Evolutionary conservation across 2,797 vertebrate genomes (phyloP).

Genomic region (Pelodytes ibericus): DNA sequence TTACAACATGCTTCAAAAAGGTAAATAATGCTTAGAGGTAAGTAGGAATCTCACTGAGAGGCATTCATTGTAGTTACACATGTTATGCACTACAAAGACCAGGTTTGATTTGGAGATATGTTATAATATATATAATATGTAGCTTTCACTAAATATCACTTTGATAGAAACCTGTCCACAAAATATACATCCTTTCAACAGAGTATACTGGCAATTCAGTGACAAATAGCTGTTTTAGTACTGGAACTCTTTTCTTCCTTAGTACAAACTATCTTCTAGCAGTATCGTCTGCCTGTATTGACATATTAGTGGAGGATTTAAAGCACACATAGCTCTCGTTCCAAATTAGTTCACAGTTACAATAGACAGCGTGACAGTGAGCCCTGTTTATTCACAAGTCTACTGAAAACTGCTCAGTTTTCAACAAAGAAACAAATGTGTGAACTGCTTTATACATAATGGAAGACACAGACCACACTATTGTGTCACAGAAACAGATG

Average conservation of each 20-base stretch:
- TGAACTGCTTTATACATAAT: neutral
- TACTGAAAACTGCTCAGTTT: neutral
- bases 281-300: neutral
- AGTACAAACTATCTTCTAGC: neutral
- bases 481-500: slow-evolving; percentile 30
- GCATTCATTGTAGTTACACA: too few species aligned
- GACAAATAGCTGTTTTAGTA: neutral
- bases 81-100: too few species aligned
- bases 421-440: slow-evolving; percentile 31
- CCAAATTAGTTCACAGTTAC: neutral
- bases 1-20: too few species aligned
- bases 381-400: neutral
- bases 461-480: slow-evolving; percentile 3
- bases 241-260: neutral
- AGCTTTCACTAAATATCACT: too few species aligned
- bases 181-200: neutral
- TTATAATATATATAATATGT: too few species aligned
- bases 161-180: neutral
- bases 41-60: too few species aligned
- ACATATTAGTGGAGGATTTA: neutral
- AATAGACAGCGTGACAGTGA: neutral
- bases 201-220: neutral
- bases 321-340: neutral
- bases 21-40: too few species aligned
- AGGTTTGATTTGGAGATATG: too few species aligned